Evolutionary conservation across 2,113 vertebrate species (phyloP).

Genomic region (Otis tarda): DNA sequence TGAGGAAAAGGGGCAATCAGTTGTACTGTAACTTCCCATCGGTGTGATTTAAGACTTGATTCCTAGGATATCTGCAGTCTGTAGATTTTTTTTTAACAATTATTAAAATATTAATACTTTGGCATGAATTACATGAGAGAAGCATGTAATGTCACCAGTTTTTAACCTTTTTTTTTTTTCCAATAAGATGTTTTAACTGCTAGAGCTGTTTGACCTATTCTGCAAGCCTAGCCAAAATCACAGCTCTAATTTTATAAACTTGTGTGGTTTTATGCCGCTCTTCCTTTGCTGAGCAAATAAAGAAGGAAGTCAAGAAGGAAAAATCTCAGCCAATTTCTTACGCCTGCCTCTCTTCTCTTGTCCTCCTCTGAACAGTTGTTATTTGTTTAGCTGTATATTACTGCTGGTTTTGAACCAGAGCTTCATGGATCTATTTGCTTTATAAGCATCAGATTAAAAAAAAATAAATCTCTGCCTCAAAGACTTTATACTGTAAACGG

Average conservation of each 20-base stretch:
- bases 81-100: not conserved
- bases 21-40: not conserved
- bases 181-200: not conserved
- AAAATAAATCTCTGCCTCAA: not conserved
- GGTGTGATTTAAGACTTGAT: not conserved
- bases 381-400: not conserved
- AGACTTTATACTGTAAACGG: not conserved
- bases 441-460: not conserved
- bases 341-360: not conserved
- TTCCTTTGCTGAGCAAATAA: not conserved
- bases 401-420: not conserved
- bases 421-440: not conserved
- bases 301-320: not conserved
- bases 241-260: not conserved
- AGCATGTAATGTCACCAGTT: not conserved
- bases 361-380: not conserved
- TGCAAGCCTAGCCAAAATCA: not conserved
- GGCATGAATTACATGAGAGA: not conserved
- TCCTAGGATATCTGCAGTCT: not conserved
- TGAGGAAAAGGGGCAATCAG: rapidly evolving
- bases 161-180: not conserved
- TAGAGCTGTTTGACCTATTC: not conserved
- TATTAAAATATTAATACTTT: not conserved
- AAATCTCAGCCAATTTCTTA: not conserved
- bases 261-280: rapidly evolving